Evolutionary conservation across 2,888 invertebrate species (phyloP), one percentile per base, ranked within the genome.

Genomic region (Blastobasis lacticolella): DNA sequence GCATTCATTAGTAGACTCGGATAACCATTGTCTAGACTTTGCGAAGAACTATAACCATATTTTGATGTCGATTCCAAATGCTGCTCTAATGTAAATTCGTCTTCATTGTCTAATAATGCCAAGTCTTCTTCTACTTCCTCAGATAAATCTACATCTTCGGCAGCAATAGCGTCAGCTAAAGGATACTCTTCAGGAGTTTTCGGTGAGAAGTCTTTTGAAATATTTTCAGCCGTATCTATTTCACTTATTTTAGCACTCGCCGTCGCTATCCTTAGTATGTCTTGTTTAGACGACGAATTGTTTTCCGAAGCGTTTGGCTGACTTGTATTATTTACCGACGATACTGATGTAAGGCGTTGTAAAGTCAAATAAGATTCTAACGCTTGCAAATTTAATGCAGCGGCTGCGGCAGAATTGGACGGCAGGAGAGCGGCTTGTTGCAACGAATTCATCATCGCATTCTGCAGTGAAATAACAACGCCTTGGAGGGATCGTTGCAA

Each of bases 381-480:
- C 38, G 95, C 95, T 83, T 95, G 95, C 41, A 95, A 89, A 76
- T 95, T 95, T 23, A 96, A 88, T 0, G 95, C 95, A 42, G 94
- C 94, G 42, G 95, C 95, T 6, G 95, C 95, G 5, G 95, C 94
- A 3, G 95, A 95, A 64, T 95, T 94, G 0, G 93, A 93, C 6
- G 95, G 95, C 64, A 95, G 77, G 37, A 95, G 84, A 0, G 95
- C 95, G 1, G 95, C 95, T 71, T 95, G 94, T 75, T 95, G 95
- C 59, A 95, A 81, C 7, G 95, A 94, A 67, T 92, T 94, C 83
- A 95, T 93, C 90, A 96, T 93, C 6, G 95, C 94, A 71, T 94
- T 94, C 80, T 96, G 95, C 49, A 95, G 85, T 9, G 94, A 94
- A 60, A 95, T 89, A 41, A 95, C 94, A 49, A 95, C 94, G 66